Evolutionary conservation across 1,140 invertebrate species (phyloP), one percentile per base, ranked within the genome.

Genomic region (Neocloeon triangulifer): DNA sequence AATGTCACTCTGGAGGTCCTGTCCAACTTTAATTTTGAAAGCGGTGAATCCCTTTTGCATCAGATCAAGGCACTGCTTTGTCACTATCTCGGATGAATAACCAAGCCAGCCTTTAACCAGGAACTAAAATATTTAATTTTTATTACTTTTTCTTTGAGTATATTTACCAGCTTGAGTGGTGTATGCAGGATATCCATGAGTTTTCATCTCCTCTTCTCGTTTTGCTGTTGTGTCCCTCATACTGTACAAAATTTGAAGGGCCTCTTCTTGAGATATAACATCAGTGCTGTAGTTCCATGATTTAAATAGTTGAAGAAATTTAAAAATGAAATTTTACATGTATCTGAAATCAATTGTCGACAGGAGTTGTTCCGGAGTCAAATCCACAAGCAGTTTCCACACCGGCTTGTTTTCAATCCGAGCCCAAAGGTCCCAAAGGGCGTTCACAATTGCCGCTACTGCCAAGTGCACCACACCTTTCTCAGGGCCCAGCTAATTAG

Each of bases 1-100:
- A 15, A 67, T 65, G 46, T 91, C 84, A 39, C 81, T 68, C 37
- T 78, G 52, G n/a, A 86, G 39, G 53, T 72, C 66, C 26, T 62
- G 55, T 4, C 84, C 85, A n/a, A 92, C 81, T 60, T 92, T 92
- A 2, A 78, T 58, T 58, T 92, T 92, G 48, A 91, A 91, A 32
- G 67, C 62, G 5, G 62, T 75, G 46, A 78, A 88, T 16, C 82
- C 82, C 19, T 68, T 48, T 5, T 56, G 52, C 26, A 86, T 42
- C 43, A 71, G 82, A 47, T 80, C 67, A 23, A 66, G 50, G 39
- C 78, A 80, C 0, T 84, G 53, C 38, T 63, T 39, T 38, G 58
- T 54, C 3, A 82, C 62, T 41, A 68, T 61, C 21, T 72, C 65
- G 35, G 78, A 62, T 7, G 58, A 61, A 47, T 84, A 85, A 1